phyloP scores from a whole-genome alignment of 2,888 invertebrate species.

The Drosophila macrothrix region DNA sequence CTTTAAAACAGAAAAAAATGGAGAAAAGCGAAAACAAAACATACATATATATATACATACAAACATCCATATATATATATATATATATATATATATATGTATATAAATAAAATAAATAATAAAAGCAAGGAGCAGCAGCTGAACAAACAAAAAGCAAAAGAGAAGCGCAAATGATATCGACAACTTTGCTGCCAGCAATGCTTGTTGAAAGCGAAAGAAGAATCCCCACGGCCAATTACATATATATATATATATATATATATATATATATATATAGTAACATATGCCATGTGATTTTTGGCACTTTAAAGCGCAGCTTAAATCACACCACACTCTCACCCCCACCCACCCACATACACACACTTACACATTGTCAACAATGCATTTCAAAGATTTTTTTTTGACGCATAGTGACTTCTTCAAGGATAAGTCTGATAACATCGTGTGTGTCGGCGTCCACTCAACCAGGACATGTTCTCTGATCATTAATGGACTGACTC shows the following conservation, averaged over 20 bases:
- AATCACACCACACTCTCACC: too few relatives aligned
- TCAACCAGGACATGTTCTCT: constrained; percentile 7
- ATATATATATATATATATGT: neutral
- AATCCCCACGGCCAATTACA: constrained; percentile 1
- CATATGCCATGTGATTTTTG: neutral
- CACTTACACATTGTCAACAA: neutral
- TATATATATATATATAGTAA: neutral
- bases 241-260: neutral
- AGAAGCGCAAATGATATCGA: constrained; percentile 36
- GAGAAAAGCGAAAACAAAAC: constrained; percentile 24
- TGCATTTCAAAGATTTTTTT: constrained; percentile 1
- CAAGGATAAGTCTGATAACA: neutral
- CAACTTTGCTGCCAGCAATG: constrained; percentile 24
- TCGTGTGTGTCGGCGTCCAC: constrained; percentile 1
- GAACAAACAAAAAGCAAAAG: constrained; percentile 41
- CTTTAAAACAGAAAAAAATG: constrained; percentile 6
- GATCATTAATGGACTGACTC: constrained; percentile 18
- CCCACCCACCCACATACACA: neutral
- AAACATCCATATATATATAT: neutral
- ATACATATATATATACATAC: neutral
- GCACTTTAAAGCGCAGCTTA: constrained; percentile 10
- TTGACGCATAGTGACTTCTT: neutral
- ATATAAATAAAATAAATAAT: constrained; percentile 46
- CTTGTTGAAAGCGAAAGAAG: constrained; percentile 1
- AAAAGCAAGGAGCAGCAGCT: constrained; percentile 36